Percentiles rank a stretch among this genome's conserved stretches.
These are phyloP conservation scores for Catalaphyllia jardinei DNA, from an alignment of 64 coral and sea anemone species.

Conservation along the genomic window DNA sequence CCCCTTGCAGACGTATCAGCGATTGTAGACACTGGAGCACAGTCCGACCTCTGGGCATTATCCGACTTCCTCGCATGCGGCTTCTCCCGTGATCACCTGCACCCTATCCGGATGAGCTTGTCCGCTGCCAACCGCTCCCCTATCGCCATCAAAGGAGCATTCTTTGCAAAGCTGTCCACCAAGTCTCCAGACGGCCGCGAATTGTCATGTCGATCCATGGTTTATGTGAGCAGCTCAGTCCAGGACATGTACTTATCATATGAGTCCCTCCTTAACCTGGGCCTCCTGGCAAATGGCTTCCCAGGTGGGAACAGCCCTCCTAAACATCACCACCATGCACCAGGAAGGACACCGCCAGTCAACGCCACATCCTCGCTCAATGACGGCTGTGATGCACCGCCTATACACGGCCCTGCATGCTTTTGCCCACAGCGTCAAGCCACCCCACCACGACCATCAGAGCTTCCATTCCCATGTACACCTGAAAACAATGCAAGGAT, in stretches of 20 bases:
- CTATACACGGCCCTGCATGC: background rate
- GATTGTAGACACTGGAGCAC: too few relatives aligned
- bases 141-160: constrained; percentile 42
- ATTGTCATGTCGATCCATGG: background rate
- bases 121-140: constrained; percentile 48
- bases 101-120: constrained; percentile 1
- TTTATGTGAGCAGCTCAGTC: constrained; percentile 40
- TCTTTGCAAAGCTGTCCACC: constrained; percentile 39
- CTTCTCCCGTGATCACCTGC: constrained; percentile 17
- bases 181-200: background rate
- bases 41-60: constrained; percentile 61
- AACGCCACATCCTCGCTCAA: too few relatives aligned
- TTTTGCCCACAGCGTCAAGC: background rate
- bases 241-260: constrained; percentile 57
- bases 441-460: background rate
- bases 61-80: constrained; percentile 35
- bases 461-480: constrained; percentile 19
- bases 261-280: constrained; percentile 34
- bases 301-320: too few relatives aligned
- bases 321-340: too few relatives aligned
- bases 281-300: too few relatives aligned
- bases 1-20: background rate
- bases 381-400: too few relatives aligned
- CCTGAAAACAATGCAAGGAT: constrained; percentile 23
- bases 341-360: too few relatives aligned